Conservation (phyloP, 2,888 invertebrate species). For the Lasioglossum morio region DNA sequence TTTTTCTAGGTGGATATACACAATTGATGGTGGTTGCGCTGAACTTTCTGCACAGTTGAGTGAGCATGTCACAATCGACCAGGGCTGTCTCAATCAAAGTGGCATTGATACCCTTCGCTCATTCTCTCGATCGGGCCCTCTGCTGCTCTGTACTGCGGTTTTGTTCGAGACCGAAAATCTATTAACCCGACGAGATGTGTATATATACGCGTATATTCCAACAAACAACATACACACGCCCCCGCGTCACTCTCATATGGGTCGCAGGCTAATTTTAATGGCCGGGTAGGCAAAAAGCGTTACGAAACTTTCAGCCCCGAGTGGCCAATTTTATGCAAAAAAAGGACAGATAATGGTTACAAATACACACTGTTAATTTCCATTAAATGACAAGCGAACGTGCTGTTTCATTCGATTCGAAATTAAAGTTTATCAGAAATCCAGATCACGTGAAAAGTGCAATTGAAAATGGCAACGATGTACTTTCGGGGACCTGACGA, state of each 20-base stretch:
- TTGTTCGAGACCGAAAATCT: constrained; percentile 80
- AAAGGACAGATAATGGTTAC: not conserved
- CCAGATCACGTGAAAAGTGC: not conserved
- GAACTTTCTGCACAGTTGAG: constrained; percentile 80
- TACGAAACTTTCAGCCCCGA: constrained; percentile 1
- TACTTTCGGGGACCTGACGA: not conserved
- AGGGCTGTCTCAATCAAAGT: constrained; percentile 82
- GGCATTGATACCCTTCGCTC: constrained; percentile 82
- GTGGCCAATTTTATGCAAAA: constrained; percentile 13
- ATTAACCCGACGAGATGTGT: constrained; percentile 76
- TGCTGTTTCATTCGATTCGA: not conserved
- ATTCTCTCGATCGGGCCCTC: constrained; percentile 61
- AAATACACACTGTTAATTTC: not conserved
- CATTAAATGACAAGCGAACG: not conserved
- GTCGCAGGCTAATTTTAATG: constrained; percentile 37
- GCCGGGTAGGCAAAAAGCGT: not conserved
- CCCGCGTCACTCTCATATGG: not conserved
- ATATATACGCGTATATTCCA: constrained; percentile 38
- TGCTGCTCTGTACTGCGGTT: constrained; percentile 71
- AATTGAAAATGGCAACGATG: not conserved
- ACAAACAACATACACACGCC: constrained; percentile 11
- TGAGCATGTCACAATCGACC: constrained; percentile 83
- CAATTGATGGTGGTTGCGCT: constrained; percentile 72
- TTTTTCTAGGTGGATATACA: constrained; percentile 71
- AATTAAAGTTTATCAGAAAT: not conserved